Base-by-base conservation (phyloP, 92 coral and sea anemone genomes). In the Zoanthus solanderi region DNA sequence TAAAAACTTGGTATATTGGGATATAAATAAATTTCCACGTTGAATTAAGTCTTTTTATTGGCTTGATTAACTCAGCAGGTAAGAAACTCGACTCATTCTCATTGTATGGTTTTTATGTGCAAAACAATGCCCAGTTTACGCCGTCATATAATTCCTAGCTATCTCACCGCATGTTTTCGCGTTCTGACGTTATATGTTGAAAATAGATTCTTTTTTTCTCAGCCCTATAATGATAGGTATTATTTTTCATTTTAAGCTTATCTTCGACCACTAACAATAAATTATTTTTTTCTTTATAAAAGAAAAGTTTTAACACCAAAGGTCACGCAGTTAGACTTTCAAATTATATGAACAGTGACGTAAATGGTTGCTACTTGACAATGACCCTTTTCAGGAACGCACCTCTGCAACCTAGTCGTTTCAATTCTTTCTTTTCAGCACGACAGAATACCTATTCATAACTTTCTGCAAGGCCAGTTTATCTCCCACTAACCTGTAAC, bases 161-260 rank as follows among this genome's bases (percentile, higher is more conserved):
- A n/a, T 75, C 46, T 75, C 48, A 75, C 42, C 11, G 60, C 30
- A n/a, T 44, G 47, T 75, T 75, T 46, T 75, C 79, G 61, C 79
- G 12, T 57, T 47, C 9, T n/a, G 6, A n/a, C 18, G 79, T 32
- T 44, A 10, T 53, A 7, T 50, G 9, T 50, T 47, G 3, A 7
- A 8, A 47, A 75, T 12, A 48, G 31, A 47, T 37, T 16, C 16
- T n/a, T 46, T 13, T n/a, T 63, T n/a, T n/a, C 8, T 63, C 10
- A 15, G 9, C 6, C 18, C 5, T 4, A n/a, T 23, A n/a, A n/a
- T 17, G n/a, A 17, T 2, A 63, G 7, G 29, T 6, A 23, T 1
- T 29, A 63, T 23, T 17, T 2, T 63, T 16, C 69, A 15, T 63
- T 0, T 63, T 16, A 50, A 10, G 8, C 12, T 50, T 50, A 50